Evolutionary conservation across 2,888 invertebrate species (phyloP), one percentile per base, ranked within the genome.

Genomic region (Mamestra brassicae): DNA sequence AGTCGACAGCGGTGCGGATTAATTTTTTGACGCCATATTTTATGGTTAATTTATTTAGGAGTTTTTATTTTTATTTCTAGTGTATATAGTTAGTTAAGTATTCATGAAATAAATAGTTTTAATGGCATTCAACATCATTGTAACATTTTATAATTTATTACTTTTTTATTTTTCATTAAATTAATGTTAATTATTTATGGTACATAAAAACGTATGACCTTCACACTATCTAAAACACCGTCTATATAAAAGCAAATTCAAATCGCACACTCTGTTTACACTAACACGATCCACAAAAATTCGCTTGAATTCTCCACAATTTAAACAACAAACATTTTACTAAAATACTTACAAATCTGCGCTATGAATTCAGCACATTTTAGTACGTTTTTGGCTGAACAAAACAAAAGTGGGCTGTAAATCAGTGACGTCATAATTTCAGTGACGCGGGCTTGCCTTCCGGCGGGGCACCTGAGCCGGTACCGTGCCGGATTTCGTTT

Each of bases 401-500:
- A 87, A 85, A 85, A 85, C 81, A 85, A 80, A 85, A 82, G 76
- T 77, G 75, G 83, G 84, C 86, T 74, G 88, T 92, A 92, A 92
- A 91, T 92, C 92, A 92, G 83, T 81, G 80, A 85, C 85, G 90
- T 90, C 90, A 90, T 91, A 91, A 91, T 90, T 91, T 88, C 83
- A 81, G 85, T 86, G 86, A 86, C 72, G 84, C 75, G 73, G 58
- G 69, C 69, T 75, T 73, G 84, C 81, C 76, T 87, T 86, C 86
- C 86, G 85, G 84, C 50, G 57, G 84, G 71, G 60, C 86, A 86
- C 86, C 86, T 86, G 86, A 88, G 88, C 85, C 85, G 47, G 66
- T 57, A 69, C 71, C 36, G 61, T 74, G 65, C 67, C 57, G 85
- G 71, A 71, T 80, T 80, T 78, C 78, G 66, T 86, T 83, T 68